Evolutionary conservation across 2,888 invertebrate genomes (phyloP).

Genomic region (Serrognathus titanus): DNA sequence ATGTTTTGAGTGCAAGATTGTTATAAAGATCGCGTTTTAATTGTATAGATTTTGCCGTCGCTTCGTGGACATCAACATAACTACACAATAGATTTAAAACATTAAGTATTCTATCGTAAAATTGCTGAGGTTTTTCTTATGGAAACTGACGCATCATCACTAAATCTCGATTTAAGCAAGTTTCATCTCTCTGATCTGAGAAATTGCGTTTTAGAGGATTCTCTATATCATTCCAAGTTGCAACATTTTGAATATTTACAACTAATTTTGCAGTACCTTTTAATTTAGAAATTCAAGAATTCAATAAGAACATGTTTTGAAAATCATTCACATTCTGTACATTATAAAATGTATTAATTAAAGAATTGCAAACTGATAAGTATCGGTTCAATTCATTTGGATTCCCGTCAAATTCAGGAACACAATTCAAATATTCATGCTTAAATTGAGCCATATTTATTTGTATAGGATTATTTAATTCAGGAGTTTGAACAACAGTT

Average conservation of each 20-base stretch:
- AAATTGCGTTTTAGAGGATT: constrained; percentile 1
- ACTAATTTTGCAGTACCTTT: not conserved
- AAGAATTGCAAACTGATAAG: too few relatives aligned
- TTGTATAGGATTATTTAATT: too few relatives aligned
- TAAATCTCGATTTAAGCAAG: constrained; percentile 20
- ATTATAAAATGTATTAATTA: not conserved
- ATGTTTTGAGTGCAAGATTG: constrained; percentile 13
- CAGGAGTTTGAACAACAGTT: too few relatives aligned
- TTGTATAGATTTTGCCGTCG: constrained; percentile 4
- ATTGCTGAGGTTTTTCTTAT: constrained; percentile 21
- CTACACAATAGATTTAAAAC: constrained; percentile 12
- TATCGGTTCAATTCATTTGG: not conserved
- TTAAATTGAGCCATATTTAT: not conserved
- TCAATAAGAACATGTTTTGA: not conserved
- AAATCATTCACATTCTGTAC: not conserved
- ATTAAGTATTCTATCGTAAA: constrained; percentile 15
- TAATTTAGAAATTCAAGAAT: not conserved
- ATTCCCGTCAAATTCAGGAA: not conserved
- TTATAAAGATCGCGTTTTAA: constrained; percentile 14
- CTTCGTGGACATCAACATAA: not conserved
- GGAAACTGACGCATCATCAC: constrained; percentile 17
- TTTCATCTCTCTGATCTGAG: constrained; percentile 22
- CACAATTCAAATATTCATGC: not conserved
- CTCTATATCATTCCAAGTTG: constrained; percentile 2
- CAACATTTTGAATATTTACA: not conserved